These are phyloP conservation scores for Dusona sp. DNA, from an alignment of 2,888 invertebrate genomes.

Conservation along the genomic window DNA sequence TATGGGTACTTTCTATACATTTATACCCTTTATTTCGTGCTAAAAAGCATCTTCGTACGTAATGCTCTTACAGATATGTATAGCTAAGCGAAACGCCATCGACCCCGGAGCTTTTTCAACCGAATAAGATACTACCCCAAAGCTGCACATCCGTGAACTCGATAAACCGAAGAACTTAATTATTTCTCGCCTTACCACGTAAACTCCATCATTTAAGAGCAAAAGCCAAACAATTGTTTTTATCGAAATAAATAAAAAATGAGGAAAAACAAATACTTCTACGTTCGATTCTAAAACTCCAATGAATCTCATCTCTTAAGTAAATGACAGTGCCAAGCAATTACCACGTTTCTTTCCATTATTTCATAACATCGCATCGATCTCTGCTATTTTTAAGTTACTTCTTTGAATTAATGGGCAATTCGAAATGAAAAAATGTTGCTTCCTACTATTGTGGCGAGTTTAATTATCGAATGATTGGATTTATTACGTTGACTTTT, in stretches of 20 bases:
- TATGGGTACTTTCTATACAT: constrained; percentile 58
- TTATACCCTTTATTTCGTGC: constrained; percentile 39
- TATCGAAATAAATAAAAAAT: not conserved
- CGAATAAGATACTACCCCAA: constrained; percentile 67
- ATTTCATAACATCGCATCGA: not conserved
- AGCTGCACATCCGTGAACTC: not conserved
- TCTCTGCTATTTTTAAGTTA: not conserved
- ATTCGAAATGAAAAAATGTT: constrained; percentile 11
- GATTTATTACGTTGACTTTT: not conserved
- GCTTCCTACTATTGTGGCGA: not conserved
- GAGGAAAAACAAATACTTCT: not conserved
- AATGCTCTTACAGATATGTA: not conserved
- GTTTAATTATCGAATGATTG: not conserved
- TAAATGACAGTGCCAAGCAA: constrained; percentile 33
- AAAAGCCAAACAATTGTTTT: not conserved
- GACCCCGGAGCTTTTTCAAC: constrained; percentile 41
- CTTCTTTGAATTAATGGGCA: not conserved
- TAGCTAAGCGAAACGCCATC: constrained; percentile 16
- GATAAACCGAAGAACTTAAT: not conserved
- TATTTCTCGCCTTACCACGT: not conserved
- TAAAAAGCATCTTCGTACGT: constrained; percentile 44
- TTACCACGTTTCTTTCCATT: constrained; percentile 26
- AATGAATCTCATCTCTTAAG: not conserved
- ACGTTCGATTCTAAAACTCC: not conserved
- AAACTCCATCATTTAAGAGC: not conserved